Conservation (phyloP, 2,113 vertebrate genomes). For the Helogale parvula region DNA sequence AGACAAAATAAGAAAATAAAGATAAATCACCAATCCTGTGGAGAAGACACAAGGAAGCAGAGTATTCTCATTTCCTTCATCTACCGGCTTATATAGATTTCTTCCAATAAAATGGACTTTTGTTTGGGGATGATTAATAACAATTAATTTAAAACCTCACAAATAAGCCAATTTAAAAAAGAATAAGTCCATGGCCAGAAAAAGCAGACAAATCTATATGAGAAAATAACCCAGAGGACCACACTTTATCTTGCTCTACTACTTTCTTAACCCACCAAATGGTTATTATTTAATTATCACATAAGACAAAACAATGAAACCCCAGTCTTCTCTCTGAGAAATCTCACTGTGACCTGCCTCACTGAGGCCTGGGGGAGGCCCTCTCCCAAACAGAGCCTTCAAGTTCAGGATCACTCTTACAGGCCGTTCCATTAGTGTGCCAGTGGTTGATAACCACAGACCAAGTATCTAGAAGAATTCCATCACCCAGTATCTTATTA, state of each 20-base stretch:
- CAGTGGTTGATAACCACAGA: not conserved
- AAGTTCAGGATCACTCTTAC: not conserved
- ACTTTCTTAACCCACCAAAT: not conserved
- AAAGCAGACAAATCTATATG: not conserved
- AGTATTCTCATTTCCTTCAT: not conserved
- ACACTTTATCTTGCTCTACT: not conserved
- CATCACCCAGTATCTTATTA: not conserved
- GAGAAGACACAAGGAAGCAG: not conserved
- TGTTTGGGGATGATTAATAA: not conserved
- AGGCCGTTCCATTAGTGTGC: not conserved
- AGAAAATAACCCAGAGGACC: not conserved
- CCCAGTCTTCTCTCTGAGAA: not conserved
- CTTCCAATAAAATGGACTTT: constrained; percentile 31
- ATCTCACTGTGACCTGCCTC: not conserved
- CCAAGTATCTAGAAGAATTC: not conserved
- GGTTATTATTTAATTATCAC: not conserved
- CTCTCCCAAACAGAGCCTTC: not conserved
- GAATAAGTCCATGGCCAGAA: not conserved
- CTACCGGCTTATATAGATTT: not conserved
- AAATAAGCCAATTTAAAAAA: not conserved
- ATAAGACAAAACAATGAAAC: not conserved
- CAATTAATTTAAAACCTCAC: not conserved
- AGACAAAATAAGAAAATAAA: constrained; percentile 33
- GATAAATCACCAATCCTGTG: not conserved
- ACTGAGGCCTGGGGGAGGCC: not conserved